A percentile compares a stretch with the other conserved stretches of the same genome.
phyloP scores from a whole-genome alignment of 1,140 invertebrate species.

The Trigoniulus corallinus region DNA sequence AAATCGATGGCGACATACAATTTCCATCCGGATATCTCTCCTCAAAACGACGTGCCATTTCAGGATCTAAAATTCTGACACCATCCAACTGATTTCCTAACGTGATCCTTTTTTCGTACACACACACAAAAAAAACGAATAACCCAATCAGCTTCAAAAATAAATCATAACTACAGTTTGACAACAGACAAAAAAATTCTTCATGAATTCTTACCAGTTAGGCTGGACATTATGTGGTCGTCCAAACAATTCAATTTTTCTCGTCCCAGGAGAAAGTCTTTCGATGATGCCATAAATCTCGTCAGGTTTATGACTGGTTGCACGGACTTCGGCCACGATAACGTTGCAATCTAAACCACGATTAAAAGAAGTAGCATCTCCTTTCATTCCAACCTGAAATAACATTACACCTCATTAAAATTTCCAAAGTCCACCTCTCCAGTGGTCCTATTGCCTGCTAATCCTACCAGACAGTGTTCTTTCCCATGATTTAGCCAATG shows the following conservation, averaged over 20 bases:
- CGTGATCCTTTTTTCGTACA: constrained; percentile 76
- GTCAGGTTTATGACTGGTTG: constrained; percentile 94
- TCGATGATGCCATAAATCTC: constrained; percentile 79
- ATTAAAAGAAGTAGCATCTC: constrained; percentile 78
- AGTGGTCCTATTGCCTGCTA: too few species aligned
- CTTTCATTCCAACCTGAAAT: constrained; percentile 71
- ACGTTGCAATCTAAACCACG: constrained; percentile 92
- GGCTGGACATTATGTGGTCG: constrained; percentile 94
- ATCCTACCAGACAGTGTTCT: constrained; percentile 77
- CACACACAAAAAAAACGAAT: constrained; percentile 11
- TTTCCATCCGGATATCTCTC: constrained; percentile 88
- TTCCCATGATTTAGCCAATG: constrained; percentile 99
- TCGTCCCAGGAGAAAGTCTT: constrained; percentile 53
- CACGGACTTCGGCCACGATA: constrained; percentile 92
- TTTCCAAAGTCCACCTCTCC: not conserved
- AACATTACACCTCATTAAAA: not conserved
- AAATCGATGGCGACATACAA: constrained; percentile 47
- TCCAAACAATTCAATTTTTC: constrained; percentile 95
- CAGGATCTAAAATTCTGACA: constrained; percentile 81
- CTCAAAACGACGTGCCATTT: constrained; percentile 72
- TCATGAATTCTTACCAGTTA: constrained; percentile 54
- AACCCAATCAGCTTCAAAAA: not conserved
- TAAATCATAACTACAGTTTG: not conserved
- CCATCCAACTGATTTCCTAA: constrained; percentile 89
- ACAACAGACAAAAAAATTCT: constrained; percentile 11